A percentile compares a stretch with the other conserved stretches of the same genome.
Evolutionary conservation across 2,888 invertebrate species (phyloP).

Genomic region (Pachydiplax longipennis): DNA sequence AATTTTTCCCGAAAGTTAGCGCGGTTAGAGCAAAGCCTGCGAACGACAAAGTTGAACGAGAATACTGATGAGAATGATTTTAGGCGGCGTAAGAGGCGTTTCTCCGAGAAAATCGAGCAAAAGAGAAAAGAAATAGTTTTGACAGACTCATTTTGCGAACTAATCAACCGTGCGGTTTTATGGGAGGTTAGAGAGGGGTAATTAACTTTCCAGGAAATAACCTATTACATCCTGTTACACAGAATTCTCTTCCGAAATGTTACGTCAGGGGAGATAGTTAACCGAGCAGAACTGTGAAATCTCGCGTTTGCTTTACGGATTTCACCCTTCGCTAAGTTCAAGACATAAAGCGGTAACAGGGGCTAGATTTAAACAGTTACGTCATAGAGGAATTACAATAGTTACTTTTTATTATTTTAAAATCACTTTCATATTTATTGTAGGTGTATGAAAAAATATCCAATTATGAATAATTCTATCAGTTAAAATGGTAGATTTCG

Average conservation of each 20-base stretch:
- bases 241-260: neutral
- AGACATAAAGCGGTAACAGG: neutral
- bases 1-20: neutral
- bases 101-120: neutral
- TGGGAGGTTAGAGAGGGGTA: neutral
- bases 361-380: neutral
- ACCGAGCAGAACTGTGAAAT: neutral
- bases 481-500: no score
- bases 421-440: no score
- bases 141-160: slow-evolving; percentile 43
- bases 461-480: no score
- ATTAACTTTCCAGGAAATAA: slow-evolving; percentile 18
- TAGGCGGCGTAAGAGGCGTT: neutral
- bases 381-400: no score
- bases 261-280: neutral
- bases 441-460: no score
- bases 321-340: neutral
- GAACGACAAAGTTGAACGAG: neutral
- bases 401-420: no score
- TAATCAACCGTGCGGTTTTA: slow-evolving; percentile 27
- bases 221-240: neutral
- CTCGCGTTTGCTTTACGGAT: neutral
- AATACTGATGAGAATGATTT: neutral
- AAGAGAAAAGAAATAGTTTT: slow-evolving; percentile 14
- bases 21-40: neutral